Percentiles rank a stretch among this genome's conserved stretches.
Evolutionary conservation across 2,113 vertebrate species (phyloP).

Genomic region (Gopherus flavomarginatus): DNA sequence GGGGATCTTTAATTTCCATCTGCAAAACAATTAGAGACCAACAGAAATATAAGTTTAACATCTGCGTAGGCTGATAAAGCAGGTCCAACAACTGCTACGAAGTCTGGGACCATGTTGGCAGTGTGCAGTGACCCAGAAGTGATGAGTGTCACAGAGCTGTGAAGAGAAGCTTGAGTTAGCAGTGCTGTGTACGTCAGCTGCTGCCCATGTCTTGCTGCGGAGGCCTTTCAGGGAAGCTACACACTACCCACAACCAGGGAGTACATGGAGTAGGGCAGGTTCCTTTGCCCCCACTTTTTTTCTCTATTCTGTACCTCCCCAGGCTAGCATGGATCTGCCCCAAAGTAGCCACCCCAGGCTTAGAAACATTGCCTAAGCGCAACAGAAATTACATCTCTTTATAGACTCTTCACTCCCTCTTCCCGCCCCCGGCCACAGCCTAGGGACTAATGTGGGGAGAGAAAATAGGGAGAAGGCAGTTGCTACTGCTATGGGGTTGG

Average conservation of each 20-base stretch:
- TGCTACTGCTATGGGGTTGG: not conserved
- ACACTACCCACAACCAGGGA: not conserved
- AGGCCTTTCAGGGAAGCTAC: not conserved
- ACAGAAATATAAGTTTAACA: not conserved
- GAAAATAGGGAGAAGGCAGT: not conserved
- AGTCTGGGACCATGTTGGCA: rapidly evolving
- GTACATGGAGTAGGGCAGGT: not conserved
- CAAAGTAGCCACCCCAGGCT: not conserved
- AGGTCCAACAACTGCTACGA: conserved; percentile 2
- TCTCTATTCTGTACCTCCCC: not conserved
- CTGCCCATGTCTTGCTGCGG: not conserved
- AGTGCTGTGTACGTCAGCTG: not conserved
- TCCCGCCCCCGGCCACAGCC: not conserved
- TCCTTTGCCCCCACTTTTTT: not conserved
- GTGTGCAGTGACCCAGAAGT: not conserved
- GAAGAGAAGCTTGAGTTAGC: not conserved
- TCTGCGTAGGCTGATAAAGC: conserved; percentile 31
- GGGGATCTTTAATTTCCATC: not conserved
- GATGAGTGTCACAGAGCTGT: conserved; percentile 3
- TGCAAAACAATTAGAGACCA: not conserved
- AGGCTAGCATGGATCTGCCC: not conserved
- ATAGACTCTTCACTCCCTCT: not conserved
- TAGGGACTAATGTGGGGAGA: not conserved
- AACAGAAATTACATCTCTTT: not conserved
- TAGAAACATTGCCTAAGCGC: not conserved